A percentile compares a stretch with the other conserved stretches of the same genome.
phyloP scores from a whole-genome alignment of 2,888 invertebrate species.

The Drosophila birchii region DNA sequence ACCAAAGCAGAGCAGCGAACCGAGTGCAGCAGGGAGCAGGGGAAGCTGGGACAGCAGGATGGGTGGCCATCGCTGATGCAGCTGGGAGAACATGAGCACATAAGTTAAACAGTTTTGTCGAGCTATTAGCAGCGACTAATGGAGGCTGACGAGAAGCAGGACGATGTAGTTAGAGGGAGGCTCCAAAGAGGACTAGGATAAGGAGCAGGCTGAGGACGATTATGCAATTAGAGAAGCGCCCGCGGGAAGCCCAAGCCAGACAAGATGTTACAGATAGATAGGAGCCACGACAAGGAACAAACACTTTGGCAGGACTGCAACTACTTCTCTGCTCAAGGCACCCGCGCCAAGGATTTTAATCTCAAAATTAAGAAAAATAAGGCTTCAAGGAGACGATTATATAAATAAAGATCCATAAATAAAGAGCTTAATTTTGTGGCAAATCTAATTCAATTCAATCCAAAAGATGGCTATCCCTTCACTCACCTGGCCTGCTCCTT shows the following conservation, averaged over 20 bases:
- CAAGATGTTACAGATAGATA: slow-evolving; percentile 31
- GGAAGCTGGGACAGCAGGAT: slow-evolving; percentile 13
- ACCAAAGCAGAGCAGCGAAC: slow-evolving; percentile 23
- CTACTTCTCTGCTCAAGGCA: background rate
- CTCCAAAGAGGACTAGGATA: background rate
- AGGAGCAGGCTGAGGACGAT: slow-evolving; percentile 41
- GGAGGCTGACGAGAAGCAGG: slow-evolving; percentile 52
- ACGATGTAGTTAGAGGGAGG: background rate
- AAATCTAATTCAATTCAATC: background rate
- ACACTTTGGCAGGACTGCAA: background rate
- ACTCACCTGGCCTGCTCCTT: slow-evolving; percentile 58
- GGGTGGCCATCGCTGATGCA: slow-evolving; percentile 19
- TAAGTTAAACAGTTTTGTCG: slow-evolving; percentile 68
- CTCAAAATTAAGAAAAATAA: background rate
- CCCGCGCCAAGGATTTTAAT: background rate
- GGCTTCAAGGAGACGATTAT: background rate
- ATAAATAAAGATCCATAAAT: background rate
- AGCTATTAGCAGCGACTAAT: slow-evolving; percentile 71
- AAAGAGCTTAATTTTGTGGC: background rate
- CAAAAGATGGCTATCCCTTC: background rate
- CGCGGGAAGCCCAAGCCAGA: slow-evolving; percentile 15
- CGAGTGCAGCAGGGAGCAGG: slow-evolving; percentile 3
- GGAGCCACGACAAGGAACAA: background rate
- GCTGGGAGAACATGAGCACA: slow-evolving; percentile 50
- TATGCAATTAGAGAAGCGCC: slow-evolving; percentile 70